Evolutionary conservation across 2,888 invertebrate species (phyloP).

Genomic region (Athripsodes cinereus): DNA sequence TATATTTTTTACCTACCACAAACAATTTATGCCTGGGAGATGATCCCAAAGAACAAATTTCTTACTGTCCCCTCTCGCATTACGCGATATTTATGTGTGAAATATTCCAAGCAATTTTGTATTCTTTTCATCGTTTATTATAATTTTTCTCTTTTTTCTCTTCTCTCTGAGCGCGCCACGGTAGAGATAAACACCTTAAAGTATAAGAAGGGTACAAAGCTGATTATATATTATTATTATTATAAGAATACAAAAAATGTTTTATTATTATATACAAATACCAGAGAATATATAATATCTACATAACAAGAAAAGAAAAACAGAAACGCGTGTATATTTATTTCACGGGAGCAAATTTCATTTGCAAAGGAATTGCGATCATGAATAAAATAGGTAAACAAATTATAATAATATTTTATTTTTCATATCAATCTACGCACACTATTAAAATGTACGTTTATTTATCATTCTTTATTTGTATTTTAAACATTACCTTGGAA

Average conservation of each 20-base stretch:
- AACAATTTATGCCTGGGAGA: not conserved
- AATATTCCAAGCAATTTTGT: not conserved
- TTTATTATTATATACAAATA: too few relatives aligned
- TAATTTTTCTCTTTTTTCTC: not conserved
- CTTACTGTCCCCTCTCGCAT: not conserved
- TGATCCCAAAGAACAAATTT: not conserved
- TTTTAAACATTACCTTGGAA: too few relatives aligned
- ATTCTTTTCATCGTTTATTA: not conserved
- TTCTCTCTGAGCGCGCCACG: not conserved
- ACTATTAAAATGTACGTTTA: too few relatives aligned
- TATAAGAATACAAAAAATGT: not conserved
- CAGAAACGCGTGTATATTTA: too few relatives aligned
- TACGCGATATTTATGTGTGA: not conserved
- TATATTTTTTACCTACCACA: not conserved
- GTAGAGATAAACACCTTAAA: not conserved
- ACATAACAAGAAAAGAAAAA: too few relatives aligned
- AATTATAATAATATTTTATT: too few relatives aligned
- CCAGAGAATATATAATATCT: too few relatives aligned
- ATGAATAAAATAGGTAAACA: too few relatives aligned
- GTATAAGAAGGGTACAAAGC: not conserved
- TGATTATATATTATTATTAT: not conserved
- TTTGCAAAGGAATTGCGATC: too few relatives aligned
- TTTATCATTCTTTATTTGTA: too few relatives aligned
- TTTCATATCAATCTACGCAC: too few relatives aligned
- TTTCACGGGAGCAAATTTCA: too few relatives aligned